Base-by-base conservation (phyloP, 1,140 invertebrate species). In the Bombus waltoni region DNA sequence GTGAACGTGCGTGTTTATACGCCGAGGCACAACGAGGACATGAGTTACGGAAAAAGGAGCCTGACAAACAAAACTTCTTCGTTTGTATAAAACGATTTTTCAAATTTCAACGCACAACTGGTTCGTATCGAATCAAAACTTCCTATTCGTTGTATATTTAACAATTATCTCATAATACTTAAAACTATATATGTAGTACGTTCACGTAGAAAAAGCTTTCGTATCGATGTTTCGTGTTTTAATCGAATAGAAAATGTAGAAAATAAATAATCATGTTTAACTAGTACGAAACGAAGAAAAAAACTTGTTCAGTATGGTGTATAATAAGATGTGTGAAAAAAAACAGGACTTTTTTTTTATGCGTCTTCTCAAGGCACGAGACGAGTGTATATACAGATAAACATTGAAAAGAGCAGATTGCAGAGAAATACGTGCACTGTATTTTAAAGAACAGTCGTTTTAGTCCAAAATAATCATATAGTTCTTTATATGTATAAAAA, bases 11-110 rank as follows among this genome's bases (percentile, higher is more conserved):
- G 89, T 86, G 89, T 90, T 90, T 90, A 80, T 90, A 90, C 89
- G 83, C 59, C 70, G 89, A 59, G 89, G 91, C 92, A 91, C 92
- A 93, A 93, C 92, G 89, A 92, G 92, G 91, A 92, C 91, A 92
- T 90, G 89, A 83, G 91, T 91, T 86, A 87, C 89, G 88, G 88
- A 86, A 88, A 91, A 90, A 90, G 88, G 89, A 85, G 71, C 40
- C 44, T 57, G 59, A 73, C 44, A 44, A 59, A 85, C 35, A 28
- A 53, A n/a, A 59, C 75, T 32, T 42, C 25, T n/a, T 5, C 70
- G 22, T 68, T 35, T 75, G 44, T 53, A 10, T 74, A n/a, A 9
- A 83, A 57, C 47, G 35, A 74, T 53, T 42, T 28, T 62, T 18
- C 8, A 47, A 62, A 57, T 82, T 57, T 76, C 9, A 25, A 35